Conservation (phyloP, 2,888 invertebrate species). For the Agrypnus murinus region DNA sequence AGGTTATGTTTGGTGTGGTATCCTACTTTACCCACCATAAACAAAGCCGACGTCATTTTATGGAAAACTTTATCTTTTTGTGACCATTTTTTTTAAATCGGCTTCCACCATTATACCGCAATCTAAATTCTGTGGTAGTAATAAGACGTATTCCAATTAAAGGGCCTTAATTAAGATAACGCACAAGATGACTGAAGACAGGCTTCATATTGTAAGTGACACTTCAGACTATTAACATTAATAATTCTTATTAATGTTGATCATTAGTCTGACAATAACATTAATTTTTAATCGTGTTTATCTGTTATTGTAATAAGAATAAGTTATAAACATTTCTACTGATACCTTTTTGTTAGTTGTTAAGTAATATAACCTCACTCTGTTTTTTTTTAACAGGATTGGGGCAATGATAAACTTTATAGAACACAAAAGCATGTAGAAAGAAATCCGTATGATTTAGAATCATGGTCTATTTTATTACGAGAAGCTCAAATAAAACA, state of each 20-base stretch:
- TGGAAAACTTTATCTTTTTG: too few relatives aligned
- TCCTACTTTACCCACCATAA: conserved; percentile 22
- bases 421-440: conserved; percentile 91
- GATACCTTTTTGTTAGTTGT: background rate
- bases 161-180: background rate
- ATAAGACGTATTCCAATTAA: too few relatives aligned
- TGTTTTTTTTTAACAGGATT: conserved; percentile 79
- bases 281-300: too few relatives aligned
- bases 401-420: conserved; percentile 90
- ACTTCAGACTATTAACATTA: background rate
- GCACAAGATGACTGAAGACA: conserved; percentile 45
- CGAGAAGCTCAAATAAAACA: conserved; percentile 92
- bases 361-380: background rate
- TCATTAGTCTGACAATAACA: too few relatives aligned
- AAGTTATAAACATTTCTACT: too few relatives aligned
- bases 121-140: too few relatives aligned
- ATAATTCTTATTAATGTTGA: background rate
- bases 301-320: too few relatives aligned
- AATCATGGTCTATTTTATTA: conserved; percentile 97
- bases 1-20: background rate
- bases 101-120: too few relatives aligned
- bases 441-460: conserved; percentile 93
- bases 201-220: conserved; percentile 53
- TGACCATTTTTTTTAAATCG: too few relatives aligned
- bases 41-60: conserved; percentile 26